Percentiles rank a stretch among this genome's conserved stretches.
Evolutionary conservation across 1,140 invertebrate species (phyloP).

Genomic region (Macrotrachela quadricornifera): DNA sequence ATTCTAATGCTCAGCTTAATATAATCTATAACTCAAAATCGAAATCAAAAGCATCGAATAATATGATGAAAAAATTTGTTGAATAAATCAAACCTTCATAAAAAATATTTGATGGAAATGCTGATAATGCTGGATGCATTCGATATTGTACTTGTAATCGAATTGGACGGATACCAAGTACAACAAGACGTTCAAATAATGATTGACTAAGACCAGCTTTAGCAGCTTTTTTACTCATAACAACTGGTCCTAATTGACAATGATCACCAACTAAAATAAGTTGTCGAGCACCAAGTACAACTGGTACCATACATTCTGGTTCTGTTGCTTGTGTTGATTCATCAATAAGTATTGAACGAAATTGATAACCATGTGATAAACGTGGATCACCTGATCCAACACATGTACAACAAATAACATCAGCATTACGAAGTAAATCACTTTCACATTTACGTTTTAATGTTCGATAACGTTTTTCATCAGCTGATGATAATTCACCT

Average conservation of each 20-base stretch:
- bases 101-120: not conserved
- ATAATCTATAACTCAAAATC: too few species aligned
- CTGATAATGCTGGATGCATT: not conserved
- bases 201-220: not conserved
- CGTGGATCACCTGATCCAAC: not conserved
- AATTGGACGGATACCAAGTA: not conserved
- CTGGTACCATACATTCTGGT: not conserved
- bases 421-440: not conserved
- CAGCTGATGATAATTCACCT: constrained; percentile 61
- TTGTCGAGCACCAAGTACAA: not conserved
- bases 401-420: not conserved
- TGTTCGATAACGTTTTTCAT: constrained; percentile 77
- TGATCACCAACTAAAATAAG: not conserved
- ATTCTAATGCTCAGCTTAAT: too few species aligned
- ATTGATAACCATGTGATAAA: not conserved
- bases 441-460: constrained; percentile 57
- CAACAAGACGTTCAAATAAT: not conserved
- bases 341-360: not conserved
- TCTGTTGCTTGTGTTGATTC: not conserved
- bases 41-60: too few species aligned
- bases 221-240: not conserved
- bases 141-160: not conserved
- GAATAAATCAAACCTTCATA: too few species aligned
- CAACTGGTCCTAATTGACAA: not conserved
- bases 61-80: too few species aligned